phyloP scores from a whole-genome alignment of 1,140 invertebrate species.

The Eriocheir sinensis region DNA sequence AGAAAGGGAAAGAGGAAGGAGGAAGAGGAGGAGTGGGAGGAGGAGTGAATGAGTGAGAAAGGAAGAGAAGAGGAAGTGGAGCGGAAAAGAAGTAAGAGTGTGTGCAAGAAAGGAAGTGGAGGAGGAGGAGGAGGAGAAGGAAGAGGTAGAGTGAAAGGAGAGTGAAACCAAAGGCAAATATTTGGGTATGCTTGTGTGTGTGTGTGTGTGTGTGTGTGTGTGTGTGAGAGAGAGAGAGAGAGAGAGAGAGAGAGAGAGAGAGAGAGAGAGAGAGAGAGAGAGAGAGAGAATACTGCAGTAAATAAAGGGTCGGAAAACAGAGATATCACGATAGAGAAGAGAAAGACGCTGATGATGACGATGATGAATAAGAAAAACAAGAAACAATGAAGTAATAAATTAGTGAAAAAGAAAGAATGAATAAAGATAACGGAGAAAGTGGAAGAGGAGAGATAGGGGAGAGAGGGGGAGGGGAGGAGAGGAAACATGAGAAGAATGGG shows the following conservation, averaged over 20 bases:
- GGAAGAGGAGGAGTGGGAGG: not conserved
- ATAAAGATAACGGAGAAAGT: not conserved
- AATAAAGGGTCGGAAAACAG: not conserved
- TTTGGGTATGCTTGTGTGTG: not conserved
- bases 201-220: not conserved
- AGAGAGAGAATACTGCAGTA: too few relatives aligned
- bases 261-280: not conserved
- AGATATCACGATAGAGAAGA: not conserved
- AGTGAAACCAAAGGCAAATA: not conserved
- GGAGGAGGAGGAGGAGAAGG: not conserved
- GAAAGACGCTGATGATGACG: too few relatives aligned
- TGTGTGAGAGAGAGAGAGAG: conserved; percentile 2
- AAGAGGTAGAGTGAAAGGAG: not conserved
- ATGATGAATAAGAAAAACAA: too few relatives aligned
- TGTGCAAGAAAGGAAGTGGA: not conserved
- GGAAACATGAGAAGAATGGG: not conserved
- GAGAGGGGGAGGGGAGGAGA: conserved; percentile 19
- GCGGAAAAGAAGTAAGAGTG: not conserved
- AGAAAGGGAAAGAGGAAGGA: not conserved
- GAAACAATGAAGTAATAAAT: not conserved
- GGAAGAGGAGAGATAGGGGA: not conserved
- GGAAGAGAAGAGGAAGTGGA: not conserved
- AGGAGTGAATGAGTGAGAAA: not conserved
- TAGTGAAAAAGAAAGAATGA: conserved; percentile 38
- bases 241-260: conserved; percentile 29